Percentiles rank a stretch among this genome's conserved stretches.
These are phyloP conservation scores for Oscheius onirici DNA, from an alignment of 2,888 invertebrate species.

Conservation along the genomic window DNA sequence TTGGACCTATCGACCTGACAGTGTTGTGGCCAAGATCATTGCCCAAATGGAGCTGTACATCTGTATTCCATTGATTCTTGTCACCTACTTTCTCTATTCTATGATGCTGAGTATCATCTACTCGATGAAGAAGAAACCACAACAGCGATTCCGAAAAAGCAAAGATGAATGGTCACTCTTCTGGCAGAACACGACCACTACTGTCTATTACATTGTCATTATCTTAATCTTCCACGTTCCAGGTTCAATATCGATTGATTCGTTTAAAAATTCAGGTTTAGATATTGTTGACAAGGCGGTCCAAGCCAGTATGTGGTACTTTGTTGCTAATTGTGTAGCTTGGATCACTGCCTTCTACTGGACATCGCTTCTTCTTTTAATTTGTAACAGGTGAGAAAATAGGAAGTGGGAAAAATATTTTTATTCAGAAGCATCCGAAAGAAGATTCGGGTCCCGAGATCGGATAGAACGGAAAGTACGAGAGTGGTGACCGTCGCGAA, in stretches of 20 bases:
- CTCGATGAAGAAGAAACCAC: background rate
- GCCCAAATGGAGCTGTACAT: background rate
- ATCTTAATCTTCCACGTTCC: background rate
- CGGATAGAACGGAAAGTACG: too few relatives aligned
- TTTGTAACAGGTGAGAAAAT: background rate
- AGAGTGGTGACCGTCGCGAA: too few relatives aligned
- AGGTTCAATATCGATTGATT: too few relatives aligned
- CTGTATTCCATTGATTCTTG: background rate
- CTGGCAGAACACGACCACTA: background rate
- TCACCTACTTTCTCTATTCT: background rate
- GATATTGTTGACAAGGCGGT: background rate
- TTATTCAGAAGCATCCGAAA: too few relatives aligned
- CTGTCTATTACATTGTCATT: background rate
- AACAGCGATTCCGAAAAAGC: background rate
- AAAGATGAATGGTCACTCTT: background rate
- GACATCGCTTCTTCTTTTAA: background rate
- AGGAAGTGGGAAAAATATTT: too few relatives aligned
- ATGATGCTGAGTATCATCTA: background rate
- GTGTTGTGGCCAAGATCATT: background rate
- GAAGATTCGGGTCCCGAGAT: too few relatives aligned
- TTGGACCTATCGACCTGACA: background rate
- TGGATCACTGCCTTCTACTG: constrained; percentile 3
- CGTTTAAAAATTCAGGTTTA: too few relatives aligned
- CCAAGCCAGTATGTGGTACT: background rate
- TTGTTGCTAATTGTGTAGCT: background rate